Evolutionary conservation across 2,888 invertebrate genomes (phyloP), one percentile per base, ranked within the genome.

Genomic region (Lasiommata megera): DNA sequence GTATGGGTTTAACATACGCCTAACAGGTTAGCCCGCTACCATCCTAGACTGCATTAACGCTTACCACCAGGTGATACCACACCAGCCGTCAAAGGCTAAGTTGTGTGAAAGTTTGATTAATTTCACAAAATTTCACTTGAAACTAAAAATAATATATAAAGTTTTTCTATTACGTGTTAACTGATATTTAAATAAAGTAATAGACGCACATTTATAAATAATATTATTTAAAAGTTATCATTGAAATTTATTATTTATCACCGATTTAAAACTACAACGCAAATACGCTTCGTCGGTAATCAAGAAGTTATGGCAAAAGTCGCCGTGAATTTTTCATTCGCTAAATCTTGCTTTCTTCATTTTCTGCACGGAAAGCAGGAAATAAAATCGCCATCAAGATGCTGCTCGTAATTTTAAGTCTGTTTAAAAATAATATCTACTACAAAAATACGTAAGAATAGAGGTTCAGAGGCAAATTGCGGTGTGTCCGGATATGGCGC

Each of bases 351-450:
- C 83, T 85, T 84, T 80, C 76, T 81, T 83, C 79, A 85, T 88
- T 88, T 82, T 80, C 84, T 76, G 71, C 74, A 73, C 68, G 76
- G 74, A 71, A 76, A 74, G 73, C 74, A 81, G 83, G 82, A 87
- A 87, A 88, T 88, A 88, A 88, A 88, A 87, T 84, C 76, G 80
- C 83, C 82, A 87, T 88, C 82, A 84, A 79, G 80, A 80, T 76
- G 69, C 71, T 79, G 82, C 72, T 80, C 78, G 82, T 84, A 88
- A 88, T 88, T 88, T 84, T 80, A 85, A 86, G 84, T 11, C 34
- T 1, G 34, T 11, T 34, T 34, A 11, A 34, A 34, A 11, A 34
- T 34, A 34, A 34, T 34, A 34, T 11, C 34, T 87, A 88, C 79
- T 74, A 79, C 81, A 82, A 84, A 84, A 84, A 83, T 82, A 78